Conservation (phyloP, 2,113 vertebrate species). For the Damaliscus lunatus region DNA sequence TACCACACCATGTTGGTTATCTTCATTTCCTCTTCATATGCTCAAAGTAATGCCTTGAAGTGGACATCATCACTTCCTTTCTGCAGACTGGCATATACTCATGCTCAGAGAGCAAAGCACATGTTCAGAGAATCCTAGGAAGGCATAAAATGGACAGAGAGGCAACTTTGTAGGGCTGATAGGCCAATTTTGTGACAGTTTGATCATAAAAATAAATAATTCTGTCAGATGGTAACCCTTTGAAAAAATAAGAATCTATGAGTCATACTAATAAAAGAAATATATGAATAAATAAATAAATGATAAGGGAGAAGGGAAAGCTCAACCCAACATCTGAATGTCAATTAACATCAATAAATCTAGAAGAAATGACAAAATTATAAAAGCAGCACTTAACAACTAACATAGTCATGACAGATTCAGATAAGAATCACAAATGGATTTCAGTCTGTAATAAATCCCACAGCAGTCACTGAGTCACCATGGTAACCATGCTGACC, state of each 20-base stretch:
- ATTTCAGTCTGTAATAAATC: not conserved
- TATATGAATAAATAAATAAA: not conserved
- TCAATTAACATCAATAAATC: not conserved
- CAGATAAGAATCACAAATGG: not conserved
- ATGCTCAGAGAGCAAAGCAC: not conserved
- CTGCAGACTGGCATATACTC: not conserved
- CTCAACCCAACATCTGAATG: not conserved
- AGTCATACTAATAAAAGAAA: not conserved
- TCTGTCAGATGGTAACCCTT: not conserved
- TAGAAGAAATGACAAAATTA: not conserved
- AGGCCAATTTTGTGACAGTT: not conserved
- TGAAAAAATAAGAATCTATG: not conserved
- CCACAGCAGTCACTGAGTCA: not conserved
- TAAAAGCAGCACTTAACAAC: not conserved
- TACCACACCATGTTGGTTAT: not conserved
- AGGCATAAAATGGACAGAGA: not conserved
- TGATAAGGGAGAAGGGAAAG: not conserved
- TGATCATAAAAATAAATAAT: not conserved
- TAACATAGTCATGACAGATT: not conserved
- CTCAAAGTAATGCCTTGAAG: not conserved
- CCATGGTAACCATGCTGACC: not conserved
- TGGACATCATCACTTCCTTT: not conserved
- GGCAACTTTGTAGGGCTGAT: not conserved
- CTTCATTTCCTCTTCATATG: not conserved
- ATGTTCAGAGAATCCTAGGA: not conserved